These are phyloP conservation scores for Trachelipus rathkii DNA, from an alignment of 1,140 invertebrate species.

Conservation along the genomic window DNA sequence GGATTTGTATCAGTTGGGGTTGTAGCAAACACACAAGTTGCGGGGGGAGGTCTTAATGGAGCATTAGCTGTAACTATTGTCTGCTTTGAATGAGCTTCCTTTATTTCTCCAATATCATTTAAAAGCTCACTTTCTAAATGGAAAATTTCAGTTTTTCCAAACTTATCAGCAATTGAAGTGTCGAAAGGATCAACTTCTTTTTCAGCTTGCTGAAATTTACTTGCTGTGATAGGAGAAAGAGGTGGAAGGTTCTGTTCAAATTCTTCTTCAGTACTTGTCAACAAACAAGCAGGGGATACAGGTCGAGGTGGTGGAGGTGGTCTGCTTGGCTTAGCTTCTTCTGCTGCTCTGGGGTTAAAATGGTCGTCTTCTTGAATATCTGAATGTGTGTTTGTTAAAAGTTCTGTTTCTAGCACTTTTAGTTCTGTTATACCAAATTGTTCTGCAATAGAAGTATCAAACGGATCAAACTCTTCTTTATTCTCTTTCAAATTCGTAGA, in stretches of 20 bases:
- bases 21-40: constrained; percentile 35
- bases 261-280: constrained; percentile 23
- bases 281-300: constrained; percentile 31
- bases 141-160: constrained; percentile 43
- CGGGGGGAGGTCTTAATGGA: constrained; percentile 26
- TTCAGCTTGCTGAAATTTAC: neutral
- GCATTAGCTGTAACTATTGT: neutral
- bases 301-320: constrained; percentile 24
- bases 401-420: constrained; percentile 70
- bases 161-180: constrained; percentile 45
- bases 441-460: constrained; percentile 47
- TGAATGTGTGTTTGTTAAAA: constrained; percentile 54
- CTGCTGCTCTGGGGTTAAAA: constrained; percentile 37
- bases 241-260: neutral
- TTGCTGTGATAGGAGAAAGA: neutral
- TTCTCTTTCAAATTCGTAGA: constrained; percentile 2
- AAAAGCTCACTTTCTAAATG: constrained; percentile 41
- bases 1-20: constrained; percentile 40
- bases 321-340: constrained; percentile 25
- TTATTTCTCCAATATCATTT: neutral
- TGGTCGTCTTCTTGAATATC: constrained; percentile 21
- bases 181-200: constrained; percentile 46
- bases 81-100: neutral
- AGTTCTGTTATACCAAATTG: constrained; percentile 57
- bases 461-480: constrained; percentile 57